Evolutionary conservation across 2,113 vertebrate species (phyloP).

Genomic region (Dipodomys merriami): DNA sequence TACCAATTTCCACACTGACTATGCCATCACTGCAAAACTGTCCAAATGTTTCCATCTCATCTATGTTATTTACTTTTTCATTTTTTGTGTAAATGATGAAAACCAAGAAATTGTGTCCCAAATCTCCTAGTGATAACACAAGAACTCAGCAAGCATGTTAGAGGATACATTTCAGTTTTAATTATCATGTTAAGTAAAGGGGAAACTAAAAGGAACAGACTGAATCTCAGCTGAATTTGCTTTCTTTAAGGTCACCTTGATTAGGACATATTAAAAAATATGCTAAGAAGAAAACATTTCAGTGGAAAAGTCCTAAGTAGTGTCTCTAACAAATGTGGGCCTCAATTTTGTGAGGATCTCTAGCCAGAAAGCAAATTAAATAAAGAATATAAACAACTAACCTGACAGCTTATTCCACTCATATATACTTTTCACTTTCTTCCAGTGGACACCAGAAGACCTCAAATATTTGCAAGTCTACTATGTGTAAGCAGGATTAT

Average conservation of each 20-base stretch:
- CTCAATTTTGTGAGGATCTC: not conserved
- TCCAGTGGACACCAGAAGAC: not conserved
- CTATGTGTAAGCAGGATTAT: not conserved
- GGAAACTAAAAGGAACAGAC: not conserved
- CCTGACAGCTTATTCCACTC: not conserved
- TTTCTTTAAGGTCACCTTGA: not conserved
- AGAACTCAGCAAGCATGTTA: not conserved
- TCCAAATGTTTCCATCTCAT: not conserved
- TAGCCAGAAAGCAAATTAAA: not conserved
- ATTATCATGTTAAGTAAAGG: not conserved
- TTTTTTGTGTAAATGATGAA: not conserved
- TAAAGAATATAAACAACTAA: not conserved
- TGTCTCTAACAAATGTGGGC: not conserved
- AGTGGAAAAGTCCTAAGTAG: not conserved
- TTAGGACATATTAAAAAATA: not conserved
- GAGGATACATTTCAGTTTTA: not conserved
- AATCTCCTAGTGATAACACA: not conserved
- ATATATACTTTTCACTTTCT: not conserved
- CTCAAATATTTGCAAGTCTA: slow-evolving; percentile 23
- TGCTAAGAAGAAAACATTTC: not conserved
- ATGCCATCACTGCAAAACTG: not conserved
- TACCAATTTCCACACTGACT: not conserved
- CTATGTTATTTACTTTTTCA: not conserved
- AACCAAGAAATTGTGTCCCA: not conserved
- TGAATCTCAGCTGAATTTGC: not conserved